These are phyloP conservation scores for Scolopax bukidnonensis DNA, from an alignment of 2,797 vertebrate species.

Conservation along the genomic window DNA sequence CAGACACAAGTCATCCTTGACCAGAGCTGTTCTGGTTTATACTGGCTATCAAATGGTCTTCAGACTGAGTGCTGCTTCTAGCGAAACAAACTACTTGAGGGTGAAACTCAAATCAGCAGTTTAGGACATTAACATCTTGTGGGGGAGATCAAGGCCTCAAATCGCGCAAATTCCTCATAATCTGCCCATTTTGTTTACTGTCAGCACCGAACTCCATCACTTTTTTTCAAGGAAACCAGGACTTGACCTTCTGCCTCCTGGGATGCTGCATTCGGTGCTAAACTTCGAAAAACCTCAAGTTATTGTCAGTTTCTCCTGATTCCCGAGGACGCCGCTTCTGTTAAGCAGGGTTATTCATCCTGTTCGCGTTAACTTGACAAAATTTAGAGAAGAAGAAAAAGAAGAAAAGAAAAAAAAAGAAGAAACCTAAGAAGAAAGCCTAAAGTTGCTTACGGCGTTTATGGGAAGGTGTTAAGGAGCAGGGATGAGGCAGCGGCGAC, in stretches of 20 bases:
- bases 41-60: background rate
- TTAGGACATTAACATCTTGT: background rate
- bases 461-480: fast-evolving
- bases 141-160: background rate
- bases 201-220: background rate
- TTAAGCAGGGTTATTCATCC: fast-evolving
- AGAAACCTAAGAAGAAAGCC: too few species aligned
- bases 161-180: fast-evolving
- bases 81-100: background rate
- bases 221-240: background rate
- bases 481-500: background rate
- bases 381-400: too few species aligned
- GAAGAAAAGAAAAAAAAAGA: too few species aligned
- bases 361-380: fast-evolving
- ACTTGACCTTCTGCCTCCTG: background rate
- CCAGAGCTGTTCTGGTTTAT: background rate
- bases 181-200: background rate
- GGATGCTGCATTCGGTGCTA: fast-evolving
- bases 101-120: background rate
- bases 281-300: too few species aligned
- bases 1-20: background rate
- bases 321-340: background rate
- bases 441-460: fast-evolving
- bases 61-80: background rate
- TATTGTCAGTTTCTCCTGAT: fast-evolving